Base-by-base conservation (phyloP, 2,888 invertebrate species). In the Epinotia nisella region DNA sequence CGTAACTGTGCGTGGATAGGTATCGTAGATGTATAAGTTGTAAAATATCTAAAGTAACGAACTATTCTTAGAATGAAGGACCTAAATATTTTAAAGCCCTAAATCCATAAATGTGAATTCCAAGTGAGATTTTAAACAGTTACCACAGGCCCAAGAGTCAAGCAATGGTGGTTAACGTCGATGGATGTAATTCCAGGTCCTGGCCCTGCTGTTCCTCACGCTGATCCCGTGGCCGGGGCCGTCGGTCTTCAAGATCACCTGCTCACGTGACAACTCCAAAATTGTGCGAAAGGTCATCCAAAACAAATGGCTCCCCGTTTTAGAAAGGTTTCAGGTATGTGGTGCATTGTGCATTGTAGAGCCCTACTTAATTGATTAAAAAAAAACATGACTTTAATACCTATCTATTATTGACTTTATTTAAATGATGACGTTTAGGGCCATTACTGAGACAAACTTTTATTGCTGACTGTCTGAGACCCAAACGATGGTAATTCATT, bases 161-260 rank as follows among this genome's bases (percentile, higher is more conserved):
- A 45, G 17, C 13, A 41, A 49, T 29, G n/a, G 13, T n/a, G 41
- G 49, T 7, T 15, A 7, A 4, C 0, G 5, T 49, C 7, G n/a
- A 49, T 13, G 49, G n/a, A 9, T n/a, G 45, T 67, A 75, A 4
- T 90, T 93, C 53, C 89, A 97, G 97, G 96, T 97, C 90, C 94
- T 96, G 94, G 95, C 96, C 94, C 95, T 97, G 89, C 95, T 97
- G 89, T 95, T 97, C 94, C 94, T 97, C 86, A 96, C 97, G 79
- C 93, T 97, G 88, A 96, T 97, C 92, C 97, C 97, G 90, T 97
- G 97, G 97, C 97, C 97, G 85, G 97, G 97, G 83, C 97, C 97
- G 74, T 96, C 96, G 80, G 96, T 97, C 80, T 97, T 97, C 96
- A 97, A 97, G 94, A 96, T 97, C 84, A 96, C 97, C 80, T 97